phyloP scores from a whole-genome alignment of 2,888 invertebrate species.

The Erebia epiphron region DNA sequence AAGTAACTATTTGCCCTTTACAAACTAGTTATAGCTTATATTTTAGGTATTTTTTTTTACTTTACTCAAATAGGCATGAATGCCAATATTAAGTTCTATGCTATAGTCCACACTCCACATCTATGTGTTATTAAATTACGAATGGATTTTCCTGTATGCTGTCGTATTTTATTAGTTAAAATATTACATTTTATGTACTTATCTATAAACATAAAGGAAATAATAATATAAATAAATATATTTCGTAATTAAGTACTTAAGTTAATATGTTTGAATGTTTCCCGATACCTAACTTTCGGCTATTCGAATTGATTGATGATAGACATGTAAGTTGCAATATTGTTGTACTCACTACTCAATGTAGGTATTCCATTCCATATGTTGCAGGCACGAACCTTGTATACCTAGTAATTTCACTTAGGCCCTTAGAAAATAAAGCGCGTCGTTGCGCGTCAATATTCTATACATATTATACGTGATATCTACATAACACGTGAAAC shows the following conservation, averaged over 20 bases:
- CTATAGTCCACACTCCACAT: no score
- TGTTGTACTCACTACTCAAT: neutral
- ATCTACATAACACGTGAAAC: no score
- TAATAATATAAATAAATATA: neutral
- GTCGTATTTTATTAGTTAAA: neutral
- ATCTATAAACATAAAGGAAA: neutral
- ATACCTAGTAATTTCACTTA: neutral
- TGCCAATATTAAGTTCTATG: no score
- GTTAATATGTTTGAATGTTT: neutral
- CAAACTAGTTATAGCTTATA: no score
- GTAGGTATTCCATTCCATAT: neutral
- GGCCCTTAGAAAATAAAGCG: neutral
- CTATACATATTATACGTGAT: no score
- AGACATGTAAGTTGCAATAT: neutral
- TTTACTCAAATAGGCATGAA: no score
- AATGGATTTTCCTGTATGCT: neutral
- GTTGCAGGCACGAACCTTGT: neutral
- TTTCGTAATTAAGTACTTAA: neutral
- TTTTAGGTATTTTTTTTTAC: no score
- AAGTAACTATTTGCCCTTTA: no score
- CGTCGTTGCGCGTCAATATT: neutral
- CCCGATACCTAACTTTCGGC: neutral
- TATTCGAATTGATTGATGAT: constrained; percentile 7
- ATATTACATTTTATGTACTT: neutral
- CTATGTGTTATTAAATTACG: no score